Base-by-base conservation (phyloP, 2,888 invertebrate genomes). In the Elgonia sp. region DNA sequence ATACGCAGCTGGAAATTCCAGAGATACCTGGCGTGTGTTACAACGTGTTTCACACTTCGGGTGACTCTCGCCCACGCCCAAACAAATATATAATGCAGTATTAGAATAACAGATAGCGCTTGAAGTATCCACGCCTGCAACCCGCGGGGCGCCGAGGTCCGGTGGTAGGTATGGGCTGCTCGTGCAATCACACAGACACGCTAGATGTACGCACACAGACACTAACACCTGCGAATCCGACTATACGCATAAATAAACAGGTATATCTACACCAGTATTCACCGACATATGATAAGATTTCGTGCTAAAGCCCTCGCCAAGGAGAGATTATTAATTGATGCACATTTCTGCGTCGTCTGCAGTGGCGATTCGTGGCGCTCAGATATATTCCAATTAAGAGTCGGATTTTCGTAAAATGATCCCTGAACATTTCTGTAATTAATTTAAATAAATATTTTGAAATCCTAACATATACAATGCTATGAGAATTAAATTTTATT, bases 31-130 rank as follows among this genome's bases (percentile, higher is more conserved):
- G 91, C 88, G 84, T 87, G 91, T 92, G 93, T 92, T 93, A 93
- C 93, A 93, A 92, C 93, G 92, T 93, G 93, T 94, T 94, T 94
- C 94, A 94, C 94, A 94, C 94, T 93, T 93, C 91, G 92, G 91
- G 89, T 86, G 88, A 90, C 89, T 90, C 90, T 89, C 92, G 92
- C 94, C 93, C 93, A 92, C 93, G 93, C 93, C 91, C 92, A 91
- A 91, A 92, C 93, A 92, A 92, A 93, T 92, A 93, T 93, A 94
- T 93, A 93, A 93, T 93, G 91, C 92, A 92, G 93, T 93, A 94
- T 94, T 94, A 94, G 93, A 94, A 94, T 94, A 94, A 94, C 94
- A 94, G 94, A 94, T 94, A 93, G 93, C 92, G 91, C 90, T 91
- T 91, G 92, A 92, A 92, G 93, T 92, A 91, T 93, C 93, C 93